phyloP scores from a whole-genome alignment of 2,797 vertebrate species.

The Sparus aurata region DNA sequence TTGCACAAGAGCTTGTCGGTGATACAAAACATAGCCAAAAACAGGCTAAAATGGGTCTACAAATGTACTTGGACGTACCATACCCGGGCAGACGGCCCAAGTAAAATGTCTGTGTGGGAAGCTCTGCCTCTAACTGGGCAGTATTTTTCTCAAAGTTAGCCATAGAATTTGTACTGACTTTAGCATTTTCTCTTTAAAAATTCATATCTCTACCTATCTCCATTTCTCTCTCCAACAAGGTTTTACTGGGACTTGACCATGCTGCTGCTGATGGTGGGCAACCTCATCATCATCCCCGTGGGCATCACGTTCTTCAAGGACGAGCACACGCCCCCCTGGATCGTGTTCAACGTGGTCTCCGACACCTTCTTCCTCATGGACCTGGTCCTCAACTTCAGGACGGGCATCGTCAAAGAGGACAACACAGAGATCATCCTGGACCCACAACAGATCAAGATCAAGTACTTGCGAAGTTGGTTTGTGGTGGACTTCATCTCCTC shows the following conservation, averaged over 20 bases:
- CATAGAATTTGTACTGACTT: not conserved
- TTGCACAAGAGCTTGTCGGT: too few relatives aligned
- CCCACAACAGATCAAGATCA: slow-evolving; percentile 97
- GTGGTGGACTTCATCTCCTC: slow-evolving; percentile 99
- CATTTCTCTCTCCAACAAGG: slow-evolving; percentile 78
- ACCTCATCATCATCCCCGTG: slow-evolving; percentile 98
- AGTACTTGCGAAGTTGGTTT: slow-evolving; percentile 98
- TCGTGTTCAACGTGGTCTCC: slow-evolving; percentile 98
- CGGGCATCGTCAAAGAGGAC: slow-evolving; percentile 98
- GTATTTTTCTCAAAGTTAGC: not conserved
- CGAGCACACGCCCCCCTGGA: slow-evolving; percentile 98
- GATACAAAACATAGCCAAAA: too few relatives aligned
- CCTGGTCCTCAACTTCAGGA: slow-evolving; percentile 98
- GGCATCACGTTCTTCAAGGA: slow-evolving; percentile 99
- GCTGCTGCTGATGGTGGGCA: slow-evolving; percentile 98
- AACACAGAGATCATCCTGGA: slow-evolving; percentile 99
- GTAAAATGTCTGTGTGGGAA: too few relatives aligned
- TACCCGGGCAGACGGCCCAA: too few relatives aligned
- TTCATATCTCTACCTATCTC: slow-evolving; percentile 16
- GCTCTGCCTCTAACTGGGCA: not conserved
- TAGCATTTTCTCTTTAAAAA: not conserved
- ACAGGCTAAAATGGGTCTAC: too few relatives aligned
- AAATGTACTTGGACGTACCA: too few relatives aligned
- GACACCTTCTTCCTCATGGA: slow-evolving; percentile 99
- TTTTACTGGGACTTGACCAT: slow-evolving; percentile 99